Conservation (phyloP, 2,113 vertebrate species). For the Rhipidura dahli region DNA sequence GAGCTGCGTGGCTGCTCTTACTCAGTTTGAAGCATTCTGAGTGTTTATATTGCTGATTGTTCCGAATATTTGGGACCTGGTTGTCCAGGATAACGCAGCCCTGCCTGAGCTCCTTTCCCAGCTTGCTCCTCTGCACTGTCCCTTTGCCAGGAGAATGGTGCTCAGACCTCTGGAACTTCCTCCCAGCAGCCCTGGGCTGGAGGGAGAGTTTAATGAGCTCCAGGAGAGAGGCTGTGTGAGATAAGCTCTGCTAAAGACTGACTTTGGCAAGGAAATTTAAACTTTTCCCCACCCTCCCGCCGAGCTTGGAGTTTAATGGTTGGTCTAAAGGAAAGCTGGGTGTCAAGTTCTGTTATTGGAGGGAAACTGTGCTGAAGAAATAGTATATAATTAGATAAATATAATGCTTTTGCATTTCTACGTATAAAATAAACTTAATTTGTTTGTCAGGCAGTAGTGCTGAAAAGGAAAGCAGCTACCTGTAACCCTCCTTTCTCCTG, state of each 20-base stretch:
- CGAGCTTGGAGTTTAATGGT: not conserved
- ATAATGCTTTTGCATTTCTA: not conserved
- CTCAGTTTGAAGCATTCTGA: not conserved
- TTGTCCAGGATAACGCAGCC: not conserved
- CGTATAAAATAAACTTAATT: not conserved
- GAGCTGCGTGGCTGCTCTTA: not conserved
- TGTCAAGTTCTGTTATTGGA: not conserved
- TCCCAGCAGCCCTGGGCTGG: not conserved
- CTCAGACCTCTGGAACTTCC: not conserved
- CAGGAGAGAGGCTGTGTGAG: not conserved
- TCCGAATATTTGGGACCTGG: not conserved
- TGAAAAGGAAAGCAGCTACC: not conserved
- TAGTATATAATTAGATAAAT: not conserved
- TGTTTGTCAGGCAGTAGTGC: not conserved
- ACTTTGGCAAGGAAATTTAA: not conserved
- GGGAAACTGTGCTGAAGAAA: not conserved
- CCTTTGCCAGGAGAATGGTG: not conserved
- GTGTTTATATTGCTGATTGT: not conserved
- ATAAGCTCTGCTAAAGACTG: not conserved
- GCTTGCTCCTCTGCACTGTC: not conserved
- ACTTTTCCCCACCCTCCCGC: not conserved
- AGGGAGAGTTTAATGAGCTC: constrained; percentile 6
- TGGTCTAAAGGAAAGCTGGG: not conserved
- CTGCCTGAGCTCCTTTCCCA: not conserved
- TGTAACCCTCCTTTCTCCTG: not conserved